These are phyloP conservation scores for Paramormyrops hopkinsi DNA, from an alignment of 2,797 vertebrate species.

Conservation along the genomic window DNA sequence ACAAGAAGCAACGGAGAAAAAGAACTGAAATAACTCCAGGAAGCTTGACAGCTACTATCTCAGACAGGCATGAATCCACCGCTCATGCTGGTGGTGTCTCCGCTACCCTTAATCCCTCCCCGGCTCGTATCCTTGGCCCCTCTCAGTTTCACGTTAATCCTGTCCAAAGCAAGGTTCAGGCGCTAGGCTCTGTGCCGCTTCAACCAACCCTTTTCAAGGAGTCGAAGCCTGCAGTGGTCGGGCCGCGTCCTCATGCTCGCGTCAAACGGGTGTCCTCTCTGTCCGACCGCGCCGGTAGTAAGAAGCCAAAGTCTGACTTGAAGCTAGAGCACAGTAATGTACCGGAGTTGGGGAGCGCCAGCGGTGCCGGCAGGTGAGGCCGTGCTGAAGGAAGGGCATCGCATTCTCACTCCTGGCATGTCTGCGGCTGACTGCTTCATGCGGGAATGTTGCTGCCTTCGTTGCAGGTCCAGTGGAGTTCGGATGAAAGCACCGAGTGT, in stretches of 20 bases:
- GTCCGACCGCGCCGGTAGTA: constrained; percentile 55
- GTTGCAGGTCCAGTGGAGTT: constrained; percentile 58
- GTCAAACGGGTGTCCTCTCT: constrained; percentile 66
- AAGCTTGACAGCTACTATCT: constrained; percentile 23
- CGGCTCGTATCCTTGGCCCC: not conserved
- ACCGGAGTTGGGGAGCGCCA: constrained; percentile 35
- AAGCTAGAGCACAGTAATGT: constrained; percentile 31
- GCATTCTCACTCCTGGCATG: not conserved
- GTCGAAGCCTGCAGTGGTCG: constrained; percentile 19
- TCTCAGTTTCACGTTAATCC: constrained; percentile 29
- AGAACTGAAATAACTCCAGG: not conserved
- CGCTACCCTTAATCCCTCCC: constrained; percentile 43
- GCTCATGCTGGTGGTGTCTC: constrained; percentile 45
- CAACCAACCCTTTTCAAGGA: not conserved
- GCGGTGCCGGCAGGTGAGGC: constrained; percentile 26
- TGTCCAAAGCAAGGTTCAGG: constrained; percentile 21
- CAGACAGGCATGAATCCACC: constrained; percentile 40
- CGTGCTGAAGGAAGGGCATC: not conserved
- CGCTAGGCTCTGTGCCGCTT: constrained; percentile 17
- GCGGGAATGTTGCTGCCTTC: not conserved
- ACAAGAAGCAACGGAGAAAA: constrained; percentile 16
- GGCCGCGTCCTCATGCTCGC: constrained; percentile 51
- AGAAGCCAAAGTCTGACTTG: constrained; percentile 62
- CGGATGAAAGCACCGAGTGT: constrained; percentile 71
- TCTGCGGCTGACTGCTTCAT: not conserved